A percentile compares a stretch with the other conserved stretches of the same genome.
Conservation (phyloP, 1,140 invertebrate genomes). For the Leptoteleia sp. region DNA sequence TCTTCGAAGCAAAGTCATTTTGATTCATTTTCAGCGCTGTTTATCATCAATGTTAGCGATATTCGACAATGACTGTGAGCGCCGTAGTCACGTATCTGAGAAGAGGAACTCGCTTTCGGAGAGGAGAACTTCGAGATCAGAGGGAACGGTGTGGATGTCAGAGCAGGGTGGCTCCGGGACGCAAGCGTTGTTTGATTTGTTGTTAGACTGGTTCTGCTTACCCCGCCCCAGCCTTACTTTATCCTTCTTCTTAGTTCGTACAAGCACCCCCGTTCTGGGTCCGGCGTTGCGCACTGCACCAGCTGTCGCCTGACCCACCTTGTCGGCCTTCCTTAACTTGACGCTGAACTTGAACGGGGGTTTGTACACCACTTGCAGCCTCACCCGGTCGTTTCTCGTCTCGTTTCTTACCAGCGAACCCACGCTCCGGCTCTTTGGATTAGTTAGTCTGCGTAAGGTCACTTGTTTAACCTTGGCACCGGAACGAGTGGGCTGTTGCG, state of each 20-base stretch:
- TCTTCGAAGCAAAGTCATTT: too few relatives aligned
- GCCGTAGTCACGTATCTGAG: constrained; percentile 81
- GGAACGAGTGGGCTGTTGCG: constrained; percentile 52
- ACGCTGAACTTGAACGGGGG: constrained; percentile 92
- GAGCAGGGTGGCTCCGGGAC: constrained; percentile 79
- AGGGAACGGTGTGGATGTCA: constrained; percentile 84
- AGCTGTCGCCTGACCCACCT: constrained; percentile 73
- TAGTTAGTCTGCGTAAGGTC: constrained; percentile 67
- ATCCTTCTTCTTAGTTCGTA: constrained; percentile 78
- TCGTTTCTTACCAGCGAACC: constrained; percentile 71
- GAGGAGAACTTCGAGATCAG: constrained; percentile 84
- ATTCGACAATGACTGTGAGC: constrained; percentile 28
- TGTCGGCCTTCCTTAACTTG: constrained; percentile 87
- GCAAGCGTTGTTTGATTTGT: constrained; percentile 64
- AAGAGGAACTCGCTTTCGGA: constrained; percentile 84
- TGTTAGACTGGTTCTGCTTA: constrained; percentile 66
- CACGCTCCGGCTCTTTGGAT: constrained; percentile 70
- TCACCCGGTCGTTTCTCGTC: constrained; percentile 84
- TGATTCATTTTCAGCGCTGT: constrained; percentile 22
- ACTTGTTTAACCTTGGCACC: constrained; percentile 59
- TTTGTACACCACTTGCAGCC: constrained; percentile 91
- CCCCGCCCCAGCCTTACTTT: constrained; percentile 70
- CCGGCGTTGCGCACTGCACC: constrained; percentile 44
- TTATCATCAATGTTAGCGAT: constrained; percentile 4
- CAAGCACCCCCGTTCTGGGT: constrained; percentile 80